Base-by-base conservation (phyloP, 1,140 invertebrate species). In the Nilaparvata lugens region DNA sequence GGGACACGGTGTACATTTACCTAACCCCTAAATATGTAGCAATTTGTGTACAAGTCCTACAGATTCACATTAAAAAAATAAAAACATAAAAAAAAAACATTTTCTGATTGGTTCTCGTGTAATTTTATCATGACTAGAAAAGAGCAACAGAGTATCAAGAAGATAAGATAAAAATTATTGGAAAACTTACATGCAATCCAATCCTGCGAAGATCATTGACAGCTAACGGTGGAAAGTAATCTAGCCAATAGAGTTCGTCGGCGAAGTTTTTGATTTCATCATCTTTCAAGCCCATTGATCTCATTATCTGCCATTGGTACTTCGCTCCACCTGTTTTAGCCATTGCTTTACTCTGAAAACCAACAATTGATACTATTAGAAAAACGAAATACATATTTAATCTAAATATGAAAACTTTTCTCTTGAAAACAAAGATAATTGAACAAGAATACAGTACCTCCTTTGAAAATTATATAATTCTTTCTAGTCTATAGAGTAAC, bases 221-320 rank as follows among this genome's bases (percentile, higher is more conserved):
- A 68, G 90, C 89, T 52, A 87, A 76, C 18, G 93, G 93, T 64
- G 97, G 97, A 73, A 99, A 99, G 75, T 98, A 98, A 57, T 91
- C 82, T 0, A 97, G 77, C 97, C 97, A 99, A 74, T 97, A 84
- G 55, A 80, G 73, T 14, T 90, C 81, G 78, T 98, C 86, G 25
- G 95, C 87, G 83, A 99, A 99, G 55, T 89, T 81, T 64, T 84
- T 83, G 56, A 99, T 99, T 73, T 99, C 94, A 53, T 91, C 85
- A 70, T 99, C 87, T 35, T 79, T 70, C 2, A 99, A 74, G 0
- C 95, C 96, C 52, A 99, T 75, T 72, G 89, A 88, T 71, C 88
- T 78, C 97, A 99, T 99, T 53, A 99, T 99, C 74, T 98, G 88
- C 97, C 97, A 99, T 71, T 99, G 97, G 72, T 91, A 99, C 74